Percentiles rank a stretch among this genome's conserved stretches.
Evolutionary conservation across 2,888 invertebrate species (phyloP).

Genomic region (Junonia oenone): DNA sequence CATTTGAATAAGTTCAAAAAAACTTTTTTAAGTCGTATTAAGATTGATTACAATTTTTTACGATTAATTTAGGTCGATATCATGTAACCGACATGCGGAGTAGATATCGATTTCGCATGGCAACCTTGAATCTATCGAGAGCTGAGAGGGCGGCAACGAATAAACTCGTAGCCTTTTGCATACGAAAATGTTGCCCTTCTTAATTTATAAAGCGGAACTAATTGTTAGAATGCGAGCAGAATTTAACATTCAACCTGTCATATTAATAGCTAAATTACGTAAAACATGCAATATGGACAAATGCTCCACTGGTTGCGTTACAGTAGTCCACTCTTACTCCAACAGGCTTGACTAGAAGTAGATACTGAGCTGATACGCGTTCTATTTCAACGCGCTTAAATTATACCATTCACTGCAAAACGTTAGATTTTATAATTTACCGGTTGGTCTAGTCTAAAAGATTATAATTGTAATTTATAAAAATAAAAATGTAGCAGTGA

Average conservation of each 20-base stretch:
- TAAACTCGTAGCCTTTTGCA: constrained; percentile 46
- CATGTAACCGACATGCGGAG: constrained; percentile 45
- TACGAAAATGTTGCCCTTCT: constrained; percentile 52
- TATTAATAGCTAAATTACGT: constrained; percentile 58
- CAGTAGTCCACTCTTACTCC: constrained; percentile 44
- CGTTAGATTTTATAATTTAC: constrained; percentile 43
- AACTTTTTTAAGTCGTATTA: not conserved
- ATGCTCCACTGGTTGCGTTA: constrained; percentile 48
- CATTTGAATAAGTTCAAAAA: not conserved
- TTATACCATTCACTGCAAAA: constrained; percentile 47
- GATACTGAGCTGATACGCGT: constrained; percentile 42
- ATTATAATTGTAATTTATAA: constrained; percentile 29
- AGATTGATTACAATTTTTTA: not conserved
- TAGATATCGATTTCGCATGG: constrained; percentile 51
- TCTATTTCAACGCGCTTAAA: constrained; percentile 49
- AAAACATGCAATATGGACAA: constrained; percentile 55
- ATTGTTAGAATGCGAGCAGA: constrained; percentile 46
- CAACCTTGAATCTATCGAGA: constrained; percentile 65
- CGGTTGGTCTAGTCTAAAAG: constrained; percentile 34
- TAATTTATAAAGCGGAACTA: constrained; percentile 65
- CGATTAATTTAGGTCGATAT: constrained; percentile 48
- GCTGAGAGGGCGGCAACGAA: constrained; percentile 48
- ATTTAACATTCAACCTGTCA: constrained; percentile 52
- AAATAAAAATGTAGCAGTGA: constrained; percentile 20
- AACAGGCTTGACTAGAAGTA: constrained; percentile 46